Evolutionary conservation across 2,113 vertebrate species (phyloP).

Genomic region (Pomatostomus ruficeps): DNA sequence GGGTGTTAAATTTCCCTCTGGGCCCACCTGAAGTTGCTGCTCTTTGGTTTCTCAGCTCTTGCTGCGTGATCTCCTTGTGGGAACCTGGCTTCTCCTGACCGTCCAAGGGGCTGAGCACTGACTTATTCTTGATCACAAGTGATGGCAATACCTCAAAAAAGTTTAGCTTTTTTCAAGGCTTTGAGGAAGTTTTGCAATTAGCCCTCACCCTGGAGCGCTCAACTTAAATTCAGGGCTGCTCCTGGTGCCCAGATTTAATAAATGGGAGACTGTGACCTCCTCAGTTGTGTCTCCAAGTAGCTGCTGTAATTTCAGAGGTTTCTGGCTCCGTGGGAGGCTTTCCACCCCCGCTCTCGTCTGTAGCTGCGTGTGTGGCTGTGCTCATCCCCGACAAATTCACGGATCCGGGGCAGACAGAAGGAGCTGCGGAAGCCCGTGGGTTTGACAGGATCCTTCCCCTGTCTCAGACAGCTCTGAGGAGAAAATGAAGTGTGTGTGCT

Average conservation of each 20-base stretch:
- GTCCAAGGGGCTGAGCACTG: neutral
- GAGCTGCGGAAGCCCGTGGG: fast-evolving
- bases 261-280: neutral
- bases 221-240: neutral
- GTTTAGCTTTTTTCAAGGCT: neutral
- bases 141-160: neutral
- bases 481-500: neutral
- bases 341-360: neutral
- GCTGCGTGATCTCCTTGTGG: fast-evolving
- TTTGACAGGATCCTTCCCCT: neutral
- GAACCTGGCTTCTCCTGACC: neutral
- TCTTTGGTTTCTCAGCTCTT: neutral
- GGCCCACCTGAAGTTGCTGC: neutral
- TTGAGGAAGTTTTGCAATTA: neutral
- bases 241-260: neutral
- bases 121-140: neutral
- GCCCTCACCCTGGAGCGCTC: neutral
- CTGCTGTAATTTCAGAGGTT: neutral
- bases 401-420: fast-evolving
- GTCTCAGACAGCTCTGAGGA: neutral
- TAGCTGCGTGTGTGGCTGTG: neutral
- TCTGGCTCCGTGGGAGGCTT: neutral
- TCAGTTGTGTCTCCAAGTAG: neutral
- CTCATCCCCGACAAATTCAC: neutral
- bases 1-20: neutral